Evolutionary conservation across 2,888 invertebrate species (phyloP).

Genomic region (Abrostola triplasia): DNA sequence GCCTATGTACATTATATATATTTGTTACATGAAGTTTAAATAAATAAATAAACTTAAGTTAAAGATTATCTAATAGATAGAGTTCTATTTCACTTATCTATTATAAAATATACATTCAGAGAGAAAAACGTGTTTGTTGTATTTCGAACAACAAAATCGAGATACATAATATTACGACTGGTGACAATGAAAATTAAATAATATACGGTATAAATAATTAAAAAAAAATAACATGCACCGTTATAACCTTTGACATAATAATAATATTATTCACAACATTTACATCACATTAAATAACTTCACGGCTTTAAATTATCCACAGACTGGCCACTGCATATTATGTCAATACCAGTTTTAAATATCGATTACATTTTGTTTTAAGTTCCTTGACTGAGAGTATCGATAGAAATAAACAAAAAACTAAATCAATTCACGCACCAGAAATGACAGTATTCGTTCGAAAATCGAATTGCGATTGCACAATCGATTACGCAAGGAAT

Average conservation of each 20-base stretch:
- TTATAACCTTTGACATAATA: slow-evolving; percentile 33
- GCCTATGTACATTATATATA: no score
- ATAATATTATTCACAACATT: slow-evolving; percentile 17
- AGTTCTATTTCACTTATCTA: no score
- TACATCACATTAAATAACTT: slow-evolving; percentile 11
- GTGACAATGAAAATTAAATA: slow-evolving; percentile 2
- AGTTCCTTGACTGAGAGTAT: background rate
- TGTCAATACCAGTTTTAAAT: background rate
- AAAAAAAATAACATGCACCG: background rate
- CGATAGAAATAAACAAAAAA: slow-evolving; percentile 1
- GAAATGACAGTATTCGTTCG: slow-evolving; percentile 17
- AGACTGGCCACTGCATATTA: background rate
- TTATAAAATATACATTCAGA: no score
- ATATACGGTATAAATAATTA: background rate
- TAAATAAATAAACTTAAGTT: no score
- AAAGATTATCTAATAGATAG: no score
- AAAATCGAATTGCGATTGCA: slow-evolving; percentile 41
- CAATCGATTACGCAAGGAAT: slow-evolving; percentile 51
- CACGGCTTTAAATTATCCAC: background rate
- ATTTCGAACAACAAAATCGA: no score
- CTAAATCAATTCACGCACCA: slow-evolving; percentile 25
- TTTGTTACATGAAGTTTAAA: no score
- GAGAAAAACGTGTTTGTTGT: no score
- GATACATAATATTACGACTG: background rate
- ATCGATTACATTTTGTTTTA: background rate